phyloP scores from a whole-genome alignment of 2,113 vertebrate species.

The Hyaena hyaena region DNA sequence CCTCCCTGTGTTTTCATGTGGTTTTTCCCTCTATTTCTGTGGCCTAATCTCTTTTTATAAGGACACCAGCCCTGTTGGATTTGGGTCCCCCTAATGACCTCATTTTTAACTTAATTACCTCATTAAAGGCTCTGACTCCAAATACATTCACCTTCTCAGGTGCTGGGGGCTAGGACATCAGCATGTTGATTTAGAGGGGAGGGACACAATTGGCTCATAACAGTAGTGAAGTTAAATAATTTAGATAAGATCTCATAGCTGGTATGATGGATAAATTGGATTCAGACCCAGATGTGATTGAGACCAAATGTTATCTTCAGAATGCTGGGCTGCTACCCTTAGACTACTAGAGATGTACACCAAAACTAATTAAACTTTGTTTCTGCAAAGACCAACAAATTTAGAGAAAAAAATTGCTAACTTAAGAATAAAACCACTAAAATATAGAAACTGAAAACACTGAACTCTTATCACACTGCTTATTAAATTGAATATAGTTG shows the following conservation, averaged over 20 bases:
- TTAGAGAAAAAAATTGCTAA: background rate
- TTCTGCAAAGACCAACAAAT: background rate
- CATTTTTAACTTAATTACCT: background rate
- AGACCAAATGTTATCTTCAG: background rate
- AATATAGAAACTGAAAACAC: background rate
- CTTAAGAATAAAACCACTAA: conserved; percentile 34
- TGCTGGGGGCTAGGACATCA: background rate
- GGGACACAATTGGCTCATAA: background rate
- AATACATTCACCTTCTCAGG: background rate
- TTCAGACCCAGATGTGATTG: background rate
- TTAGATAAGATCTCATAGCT: background rate
- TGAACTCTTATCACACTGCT: background rate
- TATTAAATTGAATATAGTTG: conserved; percentile 23
- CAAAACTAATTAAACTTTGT: background rate
- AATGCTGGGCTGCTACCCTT: background rate
- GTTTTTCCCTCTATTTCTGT: background rate
- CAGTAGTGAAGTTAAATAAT: background rate
- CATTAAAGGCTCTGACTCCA: background rate
- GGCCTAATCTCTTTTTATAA: background rate
- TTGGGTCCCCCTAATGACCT: background rate
- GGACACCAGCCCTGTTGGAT: background rate
- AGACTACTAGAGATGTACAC: background rate
- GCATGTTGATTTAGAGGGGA: background rate
- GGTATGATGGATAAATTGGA: background rate
- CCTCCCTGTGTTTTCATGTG: background rate